Conservation (phyloP, 92 coral and sea anemone genomes). For the Porites evermanni region DNA sequence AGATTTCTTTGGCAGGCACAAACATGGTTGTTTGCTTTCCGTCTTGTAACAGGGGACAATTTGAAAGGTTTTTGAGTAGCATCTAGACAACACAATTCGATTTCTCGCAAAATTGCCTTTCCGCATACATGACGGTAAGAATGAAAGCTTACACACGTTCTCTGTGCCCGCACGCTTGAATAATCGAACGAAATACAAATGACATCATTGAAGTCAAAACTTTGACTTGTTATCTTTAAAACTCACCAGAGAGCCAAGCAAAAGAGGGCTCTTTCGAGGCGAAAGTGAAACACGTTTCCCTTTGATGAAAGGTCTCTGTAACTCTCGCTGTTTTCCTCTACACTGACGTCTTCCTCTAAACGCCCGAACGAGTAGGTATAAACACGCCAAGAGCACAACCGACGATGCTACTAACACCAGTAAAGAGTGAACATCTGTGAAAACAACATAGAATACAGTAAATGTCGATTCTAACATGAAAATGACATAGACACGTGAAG, state of each 20-base stretch:
- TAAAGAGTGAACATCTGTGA: slow-evolving; percentile 30
- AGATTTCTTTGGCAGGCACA: not conserved
- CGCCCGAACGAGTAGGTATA: slow-evolving; percentile 24
- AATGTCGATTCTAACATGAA: not conserved
- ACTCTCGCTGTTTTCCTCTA: slow-evolving; percentile 22
- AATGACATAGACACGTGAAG: slow-evolving; percentile 26
- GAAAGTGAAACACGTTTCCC: slow-evolving; percentile 14
- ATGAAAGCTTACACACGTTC: too few relatives aligned
- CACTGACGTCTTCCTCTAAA: slow-evolving; percentile 6
- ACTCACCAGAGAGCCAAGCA: slow-evolving; percentile 32
- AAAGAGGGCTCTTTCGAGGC: slow-evolving; percentile 19
- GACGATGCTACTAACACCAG: slow-evolving; percentile 20
- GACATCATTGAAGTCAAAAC: slow-evolving; percentile 6
- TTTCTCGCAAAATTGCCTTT: not conserved
- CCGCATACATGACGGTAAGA: not conserved
- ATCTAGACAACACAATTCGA: not conserved
- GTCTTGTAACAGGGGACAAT: not conserved
- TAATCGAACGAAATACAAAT: slow-evolving; percentile 7
- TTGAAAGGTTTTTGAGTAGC: not conserved
- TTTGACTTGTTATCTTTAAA: not conserved
- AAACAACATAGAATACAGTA: not conserved
- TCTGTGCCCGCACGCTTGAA: slow-evolving; percentile 2
- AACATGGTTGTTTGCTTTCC: slow-evolving; percentile 11
- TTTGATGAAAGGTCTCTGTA: slow-evolving; percentile 30
- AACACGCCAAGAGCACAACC: slow-evolving; percentile 18